Evolutionary conservation across 2,113 vertebrate species (phyloP).

Genomic region (Crypturellus undulatus): DNA sequence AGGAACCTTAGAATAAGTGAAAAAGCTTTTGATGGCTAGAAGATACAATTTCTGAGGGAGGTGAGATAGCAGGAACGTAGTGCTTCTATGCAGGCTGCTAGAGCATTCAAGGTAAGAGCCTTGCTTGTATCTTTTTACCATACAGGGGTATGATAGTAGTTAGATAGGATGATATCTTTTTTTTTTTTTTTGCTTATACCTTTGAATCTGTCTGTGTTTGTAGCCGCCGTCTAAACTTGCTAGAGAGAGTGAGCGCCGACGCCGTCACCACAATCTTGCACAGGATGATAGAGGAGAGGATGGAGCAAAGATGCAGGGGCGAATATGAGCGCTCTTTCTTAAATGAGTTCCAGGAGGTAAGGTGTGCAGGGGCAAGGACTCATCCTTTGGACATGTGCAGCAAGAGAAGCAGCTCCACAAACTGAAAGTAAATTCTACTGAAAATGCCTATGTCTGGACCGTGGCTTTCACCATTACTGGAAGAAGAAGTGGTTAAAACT

Average conservation of each 20-base stretch:
- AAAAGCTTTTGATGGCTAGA: not conserved
- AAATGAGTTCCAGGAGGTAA: conserved; percentile 91
- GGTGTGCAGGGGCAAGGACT: rapidly evolving
- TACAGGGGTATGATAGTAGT: not conserved
- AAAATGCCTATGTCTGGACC: not conserved
- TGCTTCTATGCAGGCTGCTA: rapidly evolving
- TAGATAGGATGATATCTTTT: not conserved
- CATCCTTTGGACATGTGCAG: rapidly evolving
- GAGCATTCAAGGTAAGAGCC: not conserved
- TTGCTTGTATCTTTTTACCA: not conserved
- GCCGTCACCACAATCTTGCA: conserved; percentile 93
- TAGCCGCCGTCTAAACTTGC: conserved; percentile 87
- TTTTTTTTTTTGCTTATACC: not conserved
- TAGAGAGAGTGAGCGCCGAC: conserved; percentile 93
- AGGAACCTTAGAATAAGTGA: not conserved
- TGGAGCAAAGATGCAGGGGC: conserved; percentile 92
- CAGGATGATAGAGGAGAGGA: conserved; percentile 91
- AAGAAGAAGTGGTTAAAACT: not conserved
- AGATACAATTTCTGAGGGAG: not conserved
- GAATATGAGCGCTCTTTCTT: conserved; percentile 96
- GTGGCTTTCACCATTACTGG: not conserved
- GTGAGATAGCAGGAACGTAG: rapidly evolving
- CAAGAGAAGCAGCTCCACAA: not conserved
- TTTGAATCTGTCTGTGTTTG: not conserved
- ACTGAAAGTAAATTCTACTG: not conserved